Evolutionary conservation across 1,140 invertebrate genomes (phyloP).

Genomic region (Helicorthomorpha holstii): DNA sequence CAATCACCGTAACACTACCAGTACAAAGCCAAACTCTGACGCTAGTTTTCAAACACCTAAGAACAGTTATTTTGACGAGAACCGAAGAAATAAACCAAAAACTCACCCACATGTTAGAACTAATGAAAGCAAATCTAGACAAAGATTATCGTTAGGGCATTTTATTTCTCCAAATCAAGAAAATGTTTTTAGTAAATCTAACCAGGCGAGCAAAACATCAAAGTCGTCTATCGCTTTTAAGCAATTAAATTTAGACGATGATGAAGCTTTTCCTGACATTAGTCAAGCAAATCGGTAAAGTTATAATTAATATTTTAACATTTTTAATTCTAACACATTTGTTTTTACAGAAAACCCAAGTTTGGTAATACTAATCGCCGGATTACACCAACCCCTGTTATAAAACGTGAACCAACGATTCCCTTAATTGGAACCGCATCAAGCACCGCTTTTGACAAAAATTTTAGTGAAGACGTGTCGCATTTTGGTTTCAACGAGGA

Average conservation of each 20-base stretch:
- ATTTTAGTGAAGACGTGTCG: neutral
- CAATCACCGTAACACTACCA: neutral
- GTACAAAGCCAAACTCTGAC: neutral
- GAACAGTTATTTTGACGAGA: neutral
- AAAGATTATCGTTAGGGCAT: neutral
- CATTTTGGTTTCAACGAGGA: no score
- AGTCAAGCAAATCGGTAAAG: neutral
- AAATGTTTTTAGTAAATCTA: neutral
- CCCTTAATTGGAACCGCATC: neutral
- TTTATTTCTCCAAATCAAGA: neutral
- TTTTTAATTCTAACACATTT: neutral
- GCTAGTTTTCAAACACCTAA: neutral
- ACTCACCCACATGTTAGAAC: neutral
- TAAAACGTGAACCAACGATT: neutral
- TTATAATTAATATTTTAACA: neutral
- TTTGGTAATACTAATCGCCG: neutral
- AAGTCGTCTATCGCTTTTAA: no score
- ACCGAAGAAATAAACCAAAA: neutral
- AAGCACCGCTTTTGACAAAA: neutral
- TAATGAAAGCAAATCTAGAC: neutral
- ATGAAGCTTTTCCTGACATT: neutral
- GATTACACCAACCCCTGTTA: neutral
- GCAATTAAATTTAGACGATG: neutral
- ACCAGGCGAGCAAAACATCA: neutral
- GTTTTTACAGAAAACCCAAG: neutral